Conservation (phyloP, 2,113 vertebrate species). For the Calidris pugnax region DNA sequence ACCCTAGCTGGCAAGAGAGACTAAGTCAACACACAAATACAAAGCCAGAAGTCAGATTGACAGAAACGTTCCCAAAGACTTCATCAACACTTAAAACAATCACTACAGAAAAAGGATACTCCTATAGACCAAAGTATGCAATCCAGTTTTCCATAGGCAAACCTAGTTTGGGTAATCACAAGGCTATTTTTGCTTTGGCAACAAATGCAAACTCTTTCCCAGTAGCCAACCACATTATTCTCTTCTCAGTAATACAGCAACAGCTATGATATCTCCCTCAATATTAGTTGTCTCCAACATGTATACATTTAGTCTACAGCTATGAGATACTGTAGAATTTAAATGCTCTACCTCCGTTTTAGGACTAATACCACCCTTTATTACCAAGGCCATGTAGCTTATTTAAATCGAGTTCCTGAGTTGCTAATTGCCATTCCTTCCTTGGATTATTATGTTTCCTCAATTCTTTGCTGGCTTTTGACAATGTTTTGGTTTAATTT, state of each 20-base stretch:
- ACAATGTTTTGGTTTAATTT: neutral
- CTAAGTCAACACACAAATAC: neutral
- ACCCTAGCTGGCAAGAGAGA: neutral
- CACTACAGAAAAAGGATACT: neutral
- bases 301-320: neutral
- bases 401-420: neutral
- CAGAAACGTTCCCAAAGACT: neutral
- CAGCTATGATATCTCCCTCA: neutral
- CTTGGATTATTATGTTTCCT: neutral
- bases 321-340: neutral
- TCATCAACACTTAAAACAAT: neutral
- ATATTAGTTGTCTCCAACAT: neutral
- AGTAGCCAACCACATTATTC: neutral
- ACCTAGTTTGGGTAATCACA: neutral
- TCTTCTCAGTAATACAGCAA: neutral
- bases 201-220: neutral
- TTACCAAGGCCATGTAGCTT: neutral
- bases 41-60: neutral
- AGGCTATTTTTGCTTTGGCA: neutral
- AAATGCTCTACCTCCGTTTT: neutral
- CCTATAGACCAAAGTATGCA: no score
- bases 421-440: neutral
- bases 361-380: neutral
- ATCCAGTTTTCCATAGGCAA: neutral
- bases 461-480: neutral